A percentile compares a stretch with the other conserved stretches of the same genome.
These are phyloP conservation scores for Mystacornis crossleyi DNA, from an alignment of 2,113 vertebrate genomes.

Conservation along the genomic window DNA sequence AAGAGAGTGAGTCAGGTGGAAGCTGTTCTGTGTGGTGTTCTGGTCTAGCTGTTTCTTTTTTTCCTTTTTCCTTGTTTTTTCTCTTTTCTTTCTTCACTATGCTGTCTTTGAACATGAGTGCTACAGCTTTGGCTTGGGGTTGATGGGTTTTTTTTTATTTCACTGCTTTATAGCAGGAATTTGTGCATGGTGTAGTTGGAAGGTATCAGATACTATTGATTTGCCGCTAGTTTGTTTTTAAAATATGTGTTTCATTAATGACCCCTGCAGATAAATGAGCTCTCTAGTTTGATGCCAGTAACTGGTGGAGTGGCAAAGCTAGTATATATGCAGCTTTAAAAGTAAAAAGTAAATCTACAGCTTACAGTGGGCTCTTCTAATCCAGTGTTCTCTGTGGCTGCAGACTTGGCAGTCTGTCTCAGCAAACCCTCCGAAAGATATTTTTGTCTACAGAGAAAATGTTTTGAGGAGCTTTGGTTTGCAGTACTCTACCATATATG, in stretches of 20 bases:
- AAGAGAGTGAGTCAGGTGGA: neutral
- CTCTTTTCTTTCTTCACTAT: neutral
- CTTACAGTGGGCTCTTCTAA: neutral
- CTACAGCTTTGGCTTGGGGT: neutral
- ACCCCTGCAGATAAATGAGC: neutral
- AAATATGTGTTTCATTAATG: neutral
- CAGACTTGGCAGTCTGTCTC: slow-evolving; percentile 47
- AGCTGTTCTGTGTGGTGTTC: neutral
- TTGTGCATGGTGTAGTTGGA: neutral
- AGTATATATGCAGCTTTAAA: neutral
- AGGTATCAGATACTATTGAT: neutral
- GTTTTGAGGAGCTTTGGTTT: slow-evolving; percentile 51
- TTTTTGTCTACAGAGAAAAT: slow-evolving; percentile 57
- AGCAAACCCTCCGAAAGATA: neutral
- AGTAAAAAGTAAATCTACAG: neutral
- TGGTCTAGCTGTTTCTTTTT: neutral
- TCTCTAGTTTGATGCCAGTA: neutral
- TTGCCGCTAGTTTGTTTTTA: neutral
- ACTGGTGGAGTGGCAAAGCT: neutral
- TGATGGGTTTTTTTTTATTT: neutral
- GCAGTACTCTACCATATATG: slow-evolving; percentile 60
- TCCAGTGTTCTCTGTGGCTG: slow-evolving; percentile 5
- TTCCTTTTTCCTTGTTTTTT: too few relatives aligned
- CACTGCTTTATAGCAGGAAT: neutral
- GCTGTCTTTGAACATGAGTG: neutral